These are phyloP conservation scores for Neoitamus cyanurus DNA, from an alignment of 2,888 invertebrate species.

Conservation along the genomic window DNA sequence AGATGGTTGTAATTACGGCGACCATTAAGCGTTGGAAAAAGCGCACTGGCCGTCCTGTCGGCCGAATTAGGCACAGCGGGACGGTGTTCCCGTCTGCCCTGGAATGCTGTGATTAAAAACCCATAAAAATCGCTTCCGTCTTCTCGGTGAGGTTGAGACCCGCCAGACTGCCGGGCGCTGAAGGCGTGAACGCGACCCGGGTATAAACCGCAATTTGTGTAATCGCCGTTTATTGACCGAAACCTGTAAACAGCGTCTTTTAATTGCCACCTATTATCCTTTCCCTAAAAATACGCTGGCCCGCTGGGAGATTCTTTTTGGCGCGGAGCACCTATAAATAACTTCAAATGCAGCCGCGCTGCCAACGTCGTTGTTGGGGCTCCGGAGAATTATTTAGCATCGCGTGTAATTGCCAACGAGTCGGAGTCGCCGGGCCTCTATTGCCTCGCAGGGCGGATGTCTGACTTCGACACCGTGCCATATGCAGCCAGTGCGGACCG, in stretches of 20 bases:
- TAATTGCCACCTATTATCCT: conserved; percentile 43
- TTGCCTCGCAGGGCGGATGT: conserved; percentile 25
- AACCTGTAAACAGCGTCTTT: conserved; percentile 46
- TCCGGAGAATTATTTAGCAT: conserved; percentile 48
- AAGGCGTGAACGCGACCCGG: conserved; percentile 18
- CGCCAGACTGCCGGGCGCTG: not conserved
- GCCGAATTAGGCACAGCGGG: conserved; percentile 27
- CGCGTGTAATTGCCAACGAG: conserved; percentile 46
- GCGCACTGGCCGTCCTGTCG: not conserved
- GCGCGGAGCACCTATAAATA: conserved; percentile 33
- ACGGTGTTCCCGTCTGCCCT: not conserved
- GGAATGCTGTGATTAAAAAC: conserved; percentile 14
- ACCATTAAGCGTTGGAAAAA: conserved; percentile 7
- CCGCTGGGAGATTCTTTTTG: conserved; percentile 4
- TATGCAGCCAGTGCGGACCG: conserved; percentile 33
- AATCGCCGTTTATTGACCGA: conserved; percentile 47
- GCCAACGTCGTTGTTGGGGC: not conserved
- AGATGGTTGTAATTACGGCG: conserved; percentile 30
- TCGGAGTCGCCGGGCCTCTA: not conserved
- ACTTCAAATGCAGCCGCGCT: conserved; percentile 40
- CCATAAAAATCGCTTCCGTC: conserved; percentile 21
- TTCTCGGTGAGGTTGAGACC: not conserved
- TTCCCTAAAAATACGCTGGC: conserved; percentile 30
- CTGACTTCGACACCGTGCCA: conserved; percentile 33
- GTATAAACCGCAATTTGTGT: conserved; percentile 16